These are phyloP conservation scores for Nylanderia fulva DNA, from an alignment of 1,140 invertebrate genomes.

Conservation along the genomic window DNA sequence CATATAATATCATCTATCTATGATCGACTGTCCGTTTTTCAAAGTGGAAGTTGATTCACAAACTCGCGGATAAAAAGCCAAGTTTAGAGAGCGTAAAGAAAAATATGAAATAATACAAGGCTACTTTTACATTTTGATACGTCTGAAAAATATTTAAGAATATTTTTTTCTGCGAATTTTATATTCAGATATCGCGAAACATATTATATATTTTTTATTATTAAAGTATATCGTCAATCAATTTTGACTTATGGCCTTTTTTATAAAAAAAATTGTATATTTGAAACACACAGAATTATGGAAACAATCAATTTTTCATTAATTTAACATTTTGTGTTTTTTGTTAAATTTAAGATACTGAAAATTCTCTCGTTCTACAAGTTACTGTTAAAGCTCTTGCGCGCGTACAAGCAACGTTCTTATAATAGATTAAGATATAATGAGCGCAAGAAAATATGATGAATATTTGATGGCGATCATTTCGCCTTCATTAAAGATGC, in stretches of 20 bases:
- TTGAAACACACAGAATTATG: neutral
- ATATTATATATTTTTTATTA: neutral
- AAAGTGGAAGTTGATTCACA: neutral
- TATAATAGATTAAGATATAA: constrained; percentile 1
- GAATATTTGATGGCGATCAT: neutral
- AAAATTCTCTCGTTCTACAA: neutral
- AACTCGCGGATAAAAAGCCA: neutral
- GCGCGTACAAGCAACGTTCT: neutral
- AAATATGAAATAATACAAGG: neutral
- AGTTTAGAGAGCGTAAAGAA: neutral
- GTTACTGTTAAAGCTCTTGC: neutral
- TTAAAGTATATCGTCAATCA: neutral
- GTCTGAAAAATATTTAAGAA: neutral
- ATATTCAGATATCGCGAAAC: neutral
- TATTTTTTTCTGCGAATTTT: neutral
- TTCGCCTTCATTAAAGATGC: neutral
- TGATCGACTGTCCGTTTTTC: neutral
- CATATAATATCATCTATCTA: neutral
- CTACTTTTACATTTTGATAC: neutral
- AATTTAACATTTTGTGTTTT: no score
- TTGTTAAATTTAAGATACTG: neutral
- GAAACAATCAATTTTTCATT: neutral
- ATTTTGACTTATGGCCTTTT: no score
- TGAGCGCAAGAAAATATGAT: neutral
- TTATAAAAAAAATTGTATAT: no score